A percentile compares a stretch with the other conserved stretches of the same genome.
Conservation (phyloP, 2,888 invertebrate genomes). For the Hirtodrosophila trivittata region DNA sequence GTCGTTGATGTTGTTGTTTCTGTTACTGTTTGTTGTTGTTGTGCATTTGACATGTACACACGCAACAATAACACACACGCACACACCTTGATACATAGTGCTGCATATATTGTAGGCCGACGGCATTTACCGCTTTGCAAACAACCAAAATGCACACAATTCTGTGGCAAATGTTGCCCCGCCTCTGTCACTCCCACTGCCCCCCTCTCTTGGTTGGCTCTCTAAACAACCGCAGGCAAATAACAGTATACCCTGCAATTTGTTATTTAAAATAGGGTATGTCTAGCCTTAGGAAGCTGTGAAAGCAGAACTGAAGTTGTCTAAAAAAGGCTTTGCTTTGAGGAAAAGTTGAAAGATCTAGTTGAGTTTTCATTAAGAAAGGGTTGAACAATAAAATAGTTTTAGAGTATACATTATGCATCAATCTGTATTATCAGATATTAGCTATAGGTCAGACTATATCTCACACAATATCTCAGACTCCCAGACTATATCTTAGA, state of each 20-base stretch:
- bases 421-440: no score
- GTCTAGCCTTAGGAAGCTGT: not conserved
- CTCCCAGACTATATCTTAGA: no score
- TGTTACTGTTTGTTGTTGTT: conserved; percentile 16
- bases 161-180: conserved; percentile 36
- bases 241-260: conserved; percentile 2
- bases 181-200: conserved; percentile 10
- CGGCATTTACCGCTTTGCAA: conserved; percentile 48
- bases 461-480: no score
- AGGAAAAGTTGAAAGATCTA: no score
- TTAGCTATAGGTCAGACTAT: no score
- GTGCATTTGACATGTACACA: conserved; percentile 37
- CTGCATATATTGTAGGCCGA: conserved; percentile 19
- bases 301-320: no score
- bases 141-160: conserved; percentile 55
- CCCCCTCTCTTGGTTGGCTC: not conserved
- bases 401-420: no score
- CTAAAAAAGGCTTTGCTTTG: no score
- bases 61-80: conserved; percentile 10
- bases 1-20: conserved; percentile 18
- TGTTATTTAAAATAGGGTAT: not conserved
- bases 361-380: no score
- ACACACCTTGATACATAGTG: conserved; percentile 5
- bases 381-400: no score
- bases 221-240: conserved; percentile 18